Evolutionary conservation across 2,113 vertebrate species (phyloP).

Genomic region (Climacteris rufus): DNA sequence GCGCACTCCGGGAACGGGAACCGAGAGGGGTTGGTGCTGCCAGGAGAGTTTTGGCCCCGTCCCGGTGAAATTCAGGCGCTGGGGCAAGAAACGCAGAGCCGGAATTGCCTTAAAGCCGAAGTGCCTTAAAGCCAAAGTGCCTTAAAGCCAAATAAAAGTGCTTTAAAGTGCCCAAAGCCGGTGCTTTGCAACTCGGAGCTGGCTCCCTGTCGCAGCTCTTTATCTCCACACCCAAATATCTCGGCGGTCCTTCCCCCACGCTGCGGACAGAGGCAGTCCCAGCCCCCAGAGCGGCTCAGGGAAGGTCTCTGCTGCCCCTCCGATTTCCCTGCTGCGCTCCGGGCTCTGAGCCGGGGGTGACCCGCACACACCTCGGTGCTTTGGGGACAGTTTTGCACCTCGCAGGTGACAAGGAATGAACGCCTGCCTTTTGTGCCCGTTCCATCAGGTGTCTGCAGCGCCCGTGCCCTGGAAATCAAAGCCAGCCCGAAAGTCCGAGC

Average conservation of each 20-base stretch:
- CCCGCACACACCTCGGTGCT: fast-evolving
- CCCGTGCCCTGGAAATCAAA: conserved; percentile 75
- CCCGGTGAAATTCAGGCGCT: background rate
- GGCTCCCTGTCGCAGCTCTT: fast-evolving
- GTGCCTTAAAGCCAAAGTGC: no score
- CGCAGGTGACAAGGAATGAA: background rate
- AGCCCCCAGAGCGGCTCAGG: no score
- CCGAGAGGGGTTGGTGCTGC: fast-evolving
- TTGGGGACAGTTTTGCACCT: background rate
- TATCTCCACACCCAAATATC: fast-evolving
- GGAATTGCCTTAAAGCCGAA: fast-evolving
- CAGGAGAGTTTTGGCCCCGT: background rate
- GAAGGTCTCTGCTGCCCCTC: background rate
- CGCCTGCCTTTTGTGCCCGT: background rate
- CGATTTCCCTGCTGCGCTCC: background rate
- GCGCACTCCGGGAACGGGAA: fast-evolving
- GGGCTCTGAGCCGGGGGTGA: background rate
- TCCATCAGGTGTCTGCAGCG: conserved; percentile 54
- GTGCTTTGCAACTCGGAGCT: fast-evolving
- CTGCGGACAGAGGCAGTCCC: no score
- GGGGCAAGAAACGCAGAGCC: background rate
- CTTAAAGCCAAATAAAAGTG: no score
- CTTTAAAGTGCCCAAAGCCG: background rate
- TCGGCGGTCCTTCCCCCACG: background rate
- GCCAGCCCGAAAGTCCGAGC: conserved; percentile 73